Base-by-base conservation (phyloP, 2,113 vertebrate genomes). In the Genyomyrus donnyi region DNA sequence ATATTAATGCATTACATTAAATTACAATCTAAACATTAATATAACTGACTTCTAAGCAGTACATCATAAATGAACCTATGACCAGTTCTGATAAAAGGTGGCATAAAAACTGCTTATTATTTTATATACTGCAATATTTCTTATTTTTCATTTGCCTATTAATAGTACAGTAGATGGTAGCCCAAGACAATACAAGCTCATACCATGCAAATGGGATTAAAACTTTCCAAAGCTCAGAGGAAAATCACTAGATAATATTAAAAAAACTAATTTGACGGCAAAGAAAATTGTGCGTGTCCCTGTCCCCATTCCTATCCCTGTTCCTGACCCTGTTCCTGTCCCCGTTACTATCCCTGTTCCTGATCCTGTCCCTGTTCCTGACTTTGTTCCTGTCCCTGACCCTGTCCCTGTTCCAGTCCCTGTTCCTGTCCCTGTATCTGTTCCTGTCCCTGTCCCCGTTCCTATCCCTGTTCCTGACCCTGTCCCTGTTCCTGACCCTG, bases 261-360 rank as follows among this genome's bases (percentile, higher is more conserved):
- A 87, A 53, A 19, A 49, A 53, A 42, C 15, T 88, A 42, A 58
- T 77, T 89, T 87, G 56, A 87, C 58, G 31, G 45, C 45, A 87
- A 15, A 56, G 10, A 70, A 90, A 90, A 62, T 87, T 90, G 24
- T 74, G 24, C 5, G 6, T 62, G 35, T 19, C 0, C 15, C 50
- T 52, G 50, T 50, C 11, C 49, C 49, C 13, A 2, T 13, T 13
- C 11, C 49, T 50, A 13, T 50, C 11, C 11, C 49, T 50, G 10
- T 50, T 15, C 0, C 50, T 19, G 50, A 5, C 15, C 15, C 50
- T 52, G 50, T 17, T 17, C 17, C 52, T 21, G 4, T 0, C 1
- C 17, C 52, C 21, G 52, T 53, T 0, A 21, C 17, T 39, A 2
- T 39, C 35, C 52, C 52, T 5, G 4, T 53, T 0, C 0, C 52